Conservation (phyloP, 2,797 vertebrate species). For the Cossypha niveicapilla region DNA sequence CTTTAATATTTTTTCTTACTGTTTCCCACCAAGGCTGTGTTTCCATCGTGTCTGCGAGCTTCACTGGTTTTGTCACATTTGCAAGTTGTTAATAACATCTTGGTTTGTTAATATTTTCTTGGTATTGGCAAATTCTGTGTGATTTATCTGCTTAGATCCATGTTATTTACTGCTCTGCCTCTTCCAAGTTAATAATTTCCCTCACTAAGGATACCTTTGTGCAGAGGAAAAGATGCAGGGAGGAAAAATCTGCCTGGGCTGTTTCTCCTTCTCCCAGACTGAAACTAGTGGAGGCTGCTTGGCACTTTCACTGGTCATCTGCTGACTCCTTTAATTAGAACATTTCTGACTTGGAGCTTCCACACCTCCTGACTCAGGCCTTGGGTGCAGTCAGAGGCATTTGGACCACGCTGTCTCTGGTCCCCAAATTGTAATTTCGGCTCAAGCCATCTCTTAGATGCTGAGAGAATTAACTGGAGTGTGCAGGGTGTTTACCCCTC, state of each 20-base stretch:
- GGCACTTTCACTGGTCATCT: accelerated
- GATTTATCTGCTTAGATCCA: background rate
- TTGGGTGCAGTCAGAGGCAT: background rate
- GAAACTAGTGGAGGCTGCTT: background rate
- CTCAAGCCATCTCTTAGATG: background rate
- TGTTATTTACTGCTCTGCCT: background rate
- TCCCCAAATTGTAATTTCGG: background rate
- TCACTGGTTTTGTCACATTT: background rate
- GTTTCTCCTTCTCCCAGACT: background rate
- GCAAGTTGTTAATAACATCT: background rate
- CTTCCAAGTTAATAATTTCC: background rate
- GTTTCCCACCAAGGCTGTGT: background rate
- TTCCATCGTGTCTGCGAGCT: background rate
- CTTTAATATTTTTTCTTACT: background rate
- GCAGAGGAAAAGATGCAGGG: background rate
- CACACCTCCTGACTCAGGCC: background rate
- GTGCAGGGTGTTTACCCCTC: accelerated
- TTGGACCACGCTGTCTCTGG: background rate
- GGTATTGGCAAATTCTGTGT: background rate
- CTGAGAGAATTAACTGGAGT: background rate
- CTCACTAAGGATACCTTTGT: background rate
- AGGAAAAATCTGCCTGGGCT: accelerated
- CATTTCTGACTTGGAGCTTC: background rate
- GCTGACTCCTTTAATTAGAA: background rate
- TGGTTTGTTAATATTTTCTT: background rate